phyloP scores from a whole-genome alignment of 1,140 invertebrate species.

The Holotrichia oblita region DNA sequence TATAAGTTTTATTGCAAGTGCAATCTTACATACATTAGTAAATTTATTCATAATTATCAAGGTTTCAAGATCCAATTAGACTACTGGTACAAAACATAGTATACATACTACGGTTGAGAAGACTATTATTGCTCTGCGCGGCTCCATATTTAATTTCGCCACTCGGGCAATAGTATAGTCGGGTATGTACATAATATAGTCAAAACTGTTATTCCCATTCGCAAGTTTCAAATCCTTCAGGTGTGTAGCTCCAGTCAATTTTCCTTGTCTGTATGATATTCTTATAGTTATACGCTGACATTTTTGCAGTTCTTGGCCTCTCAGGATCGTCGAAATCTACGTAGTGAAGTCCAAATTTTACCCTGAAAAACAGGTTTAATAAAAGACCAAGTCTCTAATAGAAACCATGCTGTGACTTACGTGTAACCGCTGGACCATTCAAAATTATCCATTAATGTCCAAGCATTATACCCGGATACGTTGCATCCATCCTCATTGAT shows the following conservation, averaged over 20 bases:
- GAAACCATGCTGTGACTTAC: background rate
- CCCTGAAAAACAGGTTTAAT: slow-evolving; percentile 39
- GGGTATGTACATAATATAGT: no score
- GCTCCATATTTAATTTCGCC: no score
- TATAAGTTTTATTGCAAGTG: no score
- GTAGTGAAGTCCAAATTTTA: slow-evolving; percentile 46
- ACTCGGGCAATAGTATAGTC: no score
- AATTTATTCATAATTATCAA: no score
- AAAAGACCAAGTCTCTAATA: background rate
- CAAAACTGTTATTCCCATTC: background rate
- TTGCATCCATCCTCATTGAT: slow-evolving; percentile 70
- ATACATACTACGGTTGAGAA: no score
- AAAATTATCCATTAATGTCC: slow-evolving; percentile 83
- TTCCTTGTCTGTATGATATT: slow-evolving; percentile 44
- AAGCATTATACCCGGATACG: slow-evolving; percentile 73
- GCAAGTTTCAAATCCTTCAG: background rate
- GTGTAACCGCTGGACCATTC: slow-evolving; percentile 70
- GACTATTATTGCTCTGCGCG: no score
- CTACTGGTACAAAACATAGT: no score
- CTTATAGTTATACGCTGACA: slow-evolving; percentile 44
- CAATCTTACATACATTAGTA: no score
- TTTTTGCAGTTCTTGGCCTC: slow-evolving; percentile 45
- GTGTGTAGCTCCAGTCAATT: slow-evolving; percentile 29
- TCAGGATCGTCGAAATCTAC: slow-evolving; percentile 48
- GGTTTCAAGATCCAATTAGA: no score